Conservation (phyloP, 2,113 vertebrate genomes). For the Pelobates fuscus region DNA sequence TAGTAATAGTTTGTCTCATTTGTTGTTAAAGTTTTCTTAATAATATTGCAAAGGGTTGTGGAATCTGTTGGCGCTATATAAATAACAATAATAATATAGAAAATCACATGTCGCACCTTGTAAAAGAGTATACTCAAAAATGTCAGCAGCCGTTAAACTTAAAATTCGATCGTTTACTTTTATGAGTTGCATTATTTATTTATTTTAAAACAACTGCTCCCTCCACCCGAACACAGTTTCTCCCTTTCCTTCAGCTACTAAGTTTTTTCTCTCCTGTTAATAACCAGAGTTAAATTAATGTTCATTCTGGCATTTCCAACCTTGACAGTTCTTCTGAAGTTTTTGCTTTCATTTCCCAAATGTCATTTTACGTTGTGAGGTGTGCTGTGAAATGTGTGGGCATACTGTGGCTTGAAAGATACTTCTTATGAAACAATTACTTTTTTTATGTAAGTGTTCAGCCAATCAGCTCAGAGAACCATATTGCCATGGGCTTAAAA, state of each 20-base stretch:
- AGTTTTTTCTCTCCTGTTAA: slow-evolving; percentile 18
- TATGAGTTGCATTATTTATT: too few relatives aligned
- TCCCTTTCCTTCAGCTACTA: slow-evolving; percentile 17
- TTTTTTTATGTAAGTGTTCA: slow-evolving; percentile 18
- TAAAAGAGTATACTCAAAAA: too few relatives aligned
- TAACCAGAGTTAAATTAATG: slow-evolving; percentile 43
- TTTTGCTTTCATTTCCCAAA: slow-evolving; percentile 46
- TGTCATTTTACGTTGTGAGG: slow-evolving; percentile 44
- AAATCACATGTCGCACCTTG: too few relatives aligned
- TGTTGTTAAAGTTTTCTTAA: too few relatives aligned
- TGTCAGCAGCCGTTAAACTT: too few relatives aligned
- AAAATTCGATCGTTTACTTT: too few relatives aligned
- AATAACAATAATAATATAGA: too few relatives aligned
- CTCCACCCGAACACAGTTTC: background rate
- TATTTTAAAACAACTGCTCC: too few relatives aligned
- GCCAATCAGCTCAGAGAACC: slow-evolving; percentile 20
- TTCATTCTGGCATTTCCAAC: slow-evolving; percentile 45
- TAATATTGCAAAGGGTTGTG: too few relatives aligned
- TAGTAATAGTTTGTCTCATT: too few relatives aligned
- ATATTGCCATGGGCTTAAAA: slow-evolving; percentile 42
- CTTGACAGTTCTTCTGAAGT: slow-evolving; percentile 45
- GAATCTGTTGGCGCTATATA: too few relatives aligned
- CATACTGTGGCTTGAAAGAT: slow-evolving; percentile 34
- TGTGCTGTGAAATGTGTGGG: slow-evolving; percentile 39
- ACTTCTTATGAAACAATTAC: slow-evolving; percentile 42